Conservation (phyloP, 1,140 invertebrate genomes). For the Streblospio benedicti region DNA sequence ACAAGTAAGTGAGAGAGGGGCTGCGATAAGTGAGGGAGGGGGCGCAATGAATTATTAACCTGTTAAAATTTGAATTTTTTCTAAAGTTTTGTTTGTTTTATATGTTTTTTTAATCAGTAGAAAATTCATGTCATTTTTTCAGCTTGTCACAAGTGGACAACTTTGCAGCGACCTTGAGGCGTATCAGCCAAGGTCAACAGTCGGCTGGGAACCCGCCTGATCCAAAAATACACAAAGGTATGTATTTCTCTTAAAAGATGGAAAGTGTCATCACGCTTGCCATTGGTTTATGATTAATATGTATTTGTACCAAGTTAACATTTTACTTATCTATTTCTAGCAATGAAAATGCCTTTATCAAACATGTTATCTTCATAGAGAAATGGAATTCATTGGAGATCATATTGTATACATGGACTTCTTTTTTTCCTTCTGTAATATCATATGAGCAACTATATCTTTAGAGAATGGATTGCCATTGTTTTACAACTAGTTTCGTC, state of each 20-base stretch:
- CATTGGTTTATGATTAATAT: too few relatives aligned
- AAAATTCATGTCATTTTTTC: background rate
- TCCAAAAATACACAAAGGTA: background rate
- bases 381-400: too few relatives aligned
- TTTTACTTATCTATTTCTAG: too few relatives aligned
- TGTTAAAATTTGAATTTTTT: background rate
- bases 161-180: background rate
- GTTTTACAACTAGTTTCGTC: background rate
- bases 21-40: background rate
- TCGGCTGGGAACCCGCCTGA: background rate
- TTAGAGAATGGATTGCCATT: background rate
- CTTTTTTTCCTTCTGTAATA: too few relatives aligned
- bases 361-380: too few relatives aligned
- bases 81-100: background rate
- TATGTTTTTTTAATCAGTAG: background rate
- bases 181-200: background rate
- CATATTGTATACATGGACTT: too few relatives aligned
- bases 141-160: background rate
- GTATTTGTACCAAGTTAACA: too few relatives aligned
- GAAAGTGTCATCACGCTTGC: too few relatives aligned
- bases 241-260: too few relatives aligned
- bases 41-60: background rate
- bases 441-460: too few relatives aligned
- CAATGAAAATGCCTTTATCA: too few relatives aligned
- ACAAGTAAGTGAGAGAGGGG: background rate